Conservation (phyloP, 2,113 vertebrate species). For the Embiotoca jacksoni region DNA sequence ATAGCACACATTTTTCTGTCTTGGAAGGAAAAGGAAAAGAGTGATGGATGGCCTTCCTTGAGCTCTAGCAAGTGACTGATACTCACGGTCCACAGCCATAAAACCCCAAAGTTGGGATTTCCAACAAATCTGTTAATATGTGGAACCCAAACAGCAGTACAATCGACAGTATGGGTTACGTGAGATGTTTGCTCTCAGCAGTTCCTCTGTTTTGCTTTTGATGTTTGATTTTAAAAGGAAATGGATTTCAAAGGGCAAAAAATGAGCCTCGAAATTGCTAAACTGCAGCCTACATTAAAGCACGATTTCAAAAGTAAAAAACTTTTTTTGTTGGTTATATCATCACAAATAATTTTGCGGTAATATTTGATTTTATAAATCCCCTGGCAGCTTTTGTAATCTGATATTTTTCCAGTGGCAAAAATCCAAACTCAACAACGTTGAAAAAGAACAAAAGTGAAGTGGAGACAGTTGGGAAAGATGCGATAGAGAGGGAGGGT, state of each 20-base stretch:
- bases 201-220: conserved; percentile 26
- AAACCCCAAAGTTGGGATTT: conserved; percentile 15
- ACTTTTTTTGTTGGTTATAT: background rate
- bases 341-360: too few species aligned
- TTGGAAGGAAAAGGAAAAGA: conserved; percentile 21
- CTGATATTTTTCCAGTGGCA: too few species aligned
- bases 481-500: too few species aligned
- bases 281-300: conserved; percentile 17
- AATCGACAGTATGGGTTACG: background rate
- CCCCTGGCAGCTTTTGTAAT: too few species aligned
- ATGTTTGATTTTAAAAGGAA: conserved; percentile 35
- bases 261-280: background rate
- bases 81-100: background rate
- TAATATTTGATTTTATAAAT: too few species aligned
- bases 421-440: too few species aligned
- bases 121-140: conserved; percentile 9
- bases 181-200: conserved; percentile 31
- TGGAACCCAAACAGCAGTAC: conserved; percentile 6
- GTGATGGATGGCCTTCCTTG: conserved; percentile 21
- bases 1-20: conserved; percentile 2
- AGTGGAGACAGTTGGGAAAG: too few species aligned
- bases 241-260: conserved; percentile 39
- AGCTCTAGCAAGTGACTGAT: background rate
- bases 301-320: background rate
- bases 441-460: too few species aligned